Evolutionary conservation across 2,888 invertebrate species (phyloP), one percentile per base, ranked within the genome.

Genomic region (Selenia dentaria): DNA sequence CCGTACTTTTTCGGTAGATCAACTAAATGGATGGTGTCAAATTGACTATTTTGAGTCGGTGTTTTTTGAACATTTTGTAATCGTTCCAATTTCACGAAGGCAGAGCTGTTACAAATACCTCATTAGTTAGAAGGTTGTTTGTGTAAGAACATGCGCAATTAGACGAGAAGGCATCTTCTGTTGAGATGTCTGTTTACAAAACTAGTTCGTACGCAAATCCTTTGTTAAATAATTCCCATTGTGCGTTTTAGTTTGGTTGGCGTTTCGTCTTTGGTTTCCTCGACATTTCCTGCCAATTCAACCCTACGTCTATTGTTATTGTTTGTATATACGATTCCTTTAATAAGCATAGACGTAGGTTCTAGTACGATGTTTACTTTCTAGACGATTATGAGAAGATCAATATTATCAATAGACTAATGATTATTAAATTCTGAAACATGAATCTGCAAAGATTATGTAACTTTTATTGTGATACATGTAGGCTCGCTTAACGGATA

Each of bases 271-370:
- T 44, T 61, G 73, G 70, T 65, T 77, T 74, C 69, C 68, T 55
- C 64, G 80, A 85, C 70, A 81, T 86, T 88, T 88, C 87, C 87
- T 84, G 83, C 62, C 64, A 41, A 54, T 53, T 61, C 62, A 59
- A 63, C 53, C 59, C 64, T 60, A 59, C 52, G 53, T 67, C 71
- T 52, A 78, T 83, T 82, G 75, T 76, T 82, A 74, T 83, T 25
- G 74, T 80, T 76, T 67, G 56, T 57, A 40, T 39, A 46, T 47
- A 16, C 28, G 54, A 49, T 31, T 35, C 45, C 45, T 47, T 49
- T n/a, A n/a, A n/a, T n/a, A n/a, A n/a, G 16, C 4, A 16, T 4
- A 4, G 2, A 16, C 16, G 16, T 16, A 4, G 16, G 16, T 4
- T 3, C 39, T 45, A 38, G 27, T 33, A 16, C 14, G 34, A 45